phyloP scores from a whole-genome alignment of 2,113 vertebrate genomes.

The Spermophilus dauricus region DNA sequence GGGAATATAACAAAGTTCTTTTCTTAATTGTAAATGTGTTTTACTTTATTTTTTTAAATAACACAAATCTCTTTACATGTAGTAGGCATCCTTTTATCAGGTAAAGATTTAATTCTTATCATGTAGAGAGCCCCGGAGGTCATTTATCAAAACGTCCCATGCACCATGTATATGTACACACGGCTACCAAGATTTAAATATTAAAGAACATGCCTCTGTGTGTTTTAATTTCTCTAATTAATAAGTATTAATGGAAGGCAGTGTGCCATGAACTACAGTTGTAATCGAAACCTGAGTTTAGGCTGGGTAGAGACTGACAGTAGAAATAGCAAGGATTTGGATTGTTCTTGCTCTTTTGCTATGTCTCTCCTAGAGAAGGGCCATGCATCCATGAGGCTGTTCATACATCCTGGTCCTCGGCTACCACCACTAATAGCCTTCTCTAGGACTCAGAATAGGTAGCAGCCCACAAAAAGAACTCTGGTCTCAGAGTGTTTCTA shows the following conservation, averaged over 20 bases:
- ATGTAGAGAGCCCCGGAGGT: not conserved
- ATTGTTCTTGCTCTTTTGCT: constrained; percentile 7
- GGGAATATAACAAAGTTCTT: not conserved
- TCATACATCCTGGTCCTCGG: not conserved
- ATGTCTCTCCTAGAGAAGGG: not conserved
- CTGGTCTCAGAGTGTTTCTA: not conserved
- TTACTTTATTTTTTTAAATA: not conserved
- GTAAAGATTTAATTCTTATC: not conserved
- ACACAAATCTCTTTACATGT: not conserved
- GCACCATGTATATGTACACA: not conserved
- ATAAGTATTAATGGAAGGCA: not conserved
- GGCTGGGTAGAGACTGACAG: not conserved
- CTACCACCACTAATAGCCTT: not conserved
- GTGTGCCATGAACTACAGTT: not conserved
- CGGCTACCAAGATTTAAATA: not conserved
- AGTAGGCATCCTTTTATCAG: not conserved
- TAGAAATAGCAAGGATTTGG: not conserved
- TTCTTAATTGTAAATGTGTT: not conserved
- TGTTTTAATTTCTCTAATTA: not conserved
- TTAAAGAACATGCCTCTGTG: not conserved
- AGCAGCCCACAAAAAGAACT: not conserved
- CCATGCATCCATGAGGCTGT: not conserved
- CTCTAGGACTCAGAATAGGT: not conserved
- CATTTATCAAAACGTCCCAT: not conserved
- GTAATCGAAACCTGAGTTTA: not conserved